Evolutionary conservation across 2,797 vertebrate genomes (phyloP), one percentile per base, ranked within the genome.

Genomic region (Xyrichtys novacula): DNA sequence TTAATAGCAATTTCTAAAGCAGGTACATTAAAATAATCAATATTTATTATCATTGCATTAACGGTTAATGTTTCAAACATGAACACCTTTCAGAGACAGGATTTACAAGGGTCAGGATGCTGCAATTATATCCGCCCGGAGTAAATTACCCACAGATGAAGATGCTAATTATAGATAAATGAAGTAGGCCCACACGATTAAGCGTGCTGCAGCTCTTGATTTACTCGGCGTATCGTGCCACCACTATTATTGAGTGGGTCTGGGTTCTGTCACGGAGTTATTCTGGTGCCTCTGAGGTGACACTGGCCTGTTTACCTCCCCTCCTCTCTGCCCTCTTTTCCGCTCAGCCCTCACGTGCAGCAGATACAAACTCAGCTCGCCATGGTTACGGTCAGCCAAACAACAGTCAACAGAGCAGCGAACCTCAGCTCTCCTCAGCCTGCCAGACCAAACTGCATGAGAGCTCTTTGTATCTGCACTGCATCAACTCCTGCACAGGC

Each of bases 301-400:
- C 80, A 53, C 19, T 20, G 38, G 50, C 66, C 59, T 76, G 73
- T 78, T 80, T 83, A 59, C 65, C 78, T 65, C 66, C 69, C 49
- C 31, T 63, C 85, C 59, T 61, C 73, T 68, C 65, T 80, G 71
- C 78, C 81, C 70, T 79, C 71, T 71, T 80, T 65, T 70, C 65
- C 50, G 57, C 52, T 74, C 54, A 9, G 58, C 46, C 53, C 62
- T 79, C 90, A 89, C 80, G 78, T 88, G 85, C 80, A 7, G 59
- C 36, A 84, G 84, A 88, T 76, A 83, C 79, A 78, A 65, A 74
- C 58, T 73, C 53, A n/a, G 11, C 81, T 89, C 66, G 22, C 88
- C 61, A 91, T 92, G 88, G 92, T 78, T 83, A 94, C 89, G 44
- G 78, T 60, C 71, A 69, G 79, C 75, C 87, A 90, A 93, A 93